Evolutionary conservation across 2,888 invertebrate genomes (phyloP).

Genomic region (Mythimna lalbum): DNA sequence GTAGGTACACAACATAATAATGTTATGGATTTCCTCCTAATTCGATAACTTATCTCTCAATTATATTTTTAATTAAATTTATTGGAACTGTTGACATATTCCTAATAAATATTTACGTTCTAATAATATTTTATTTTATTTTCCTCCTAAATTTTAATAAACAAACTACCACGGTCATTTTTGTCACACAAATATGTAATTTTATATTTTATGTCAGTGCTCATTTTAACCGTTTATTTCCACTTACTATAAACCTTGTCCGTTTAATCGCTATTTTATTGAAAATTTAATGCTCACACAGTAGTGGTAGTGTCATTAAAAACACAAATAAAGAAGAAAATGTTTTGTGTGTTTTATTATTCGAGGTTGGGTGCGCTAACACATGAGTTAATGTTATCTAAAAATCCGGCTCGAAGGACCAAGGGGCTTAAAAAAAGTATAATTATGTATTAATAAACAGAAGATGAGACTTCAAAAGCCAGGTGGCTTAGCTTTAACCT

Average conservation of each 20-base stretch:
- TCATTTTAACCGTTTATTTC: background rate
- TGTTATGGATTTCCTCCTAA: background rate
- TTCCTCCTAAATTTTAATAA: slow-evolving; percentile 2
- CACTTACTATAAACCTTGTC: slow-evolving; percentile 23
- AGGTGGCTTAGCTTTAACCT: too few relatives aligned
- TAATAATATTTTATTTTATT: background rate
- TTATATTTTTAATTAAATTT: background rate
- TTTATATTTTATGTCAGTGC: background rate
- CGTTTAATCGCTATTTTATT: slow-evolving; percentile 29
- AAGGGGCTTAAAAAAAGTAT: background rate
- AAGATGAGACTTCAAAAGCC: too few relatives aligned
- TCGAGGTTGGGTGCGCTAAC: background rate
- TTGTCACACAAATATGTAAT: background rate
- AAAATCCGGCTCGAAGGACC: background rate
- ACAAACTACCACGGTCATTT: too few relatives aligned
- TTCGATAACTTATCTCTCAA: background rate
- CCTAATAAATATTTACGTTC: too few relatives aligned
- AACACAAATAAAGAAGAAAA: background rate
- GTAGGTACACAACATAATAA: background rate
- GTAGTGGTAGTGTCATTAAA: background rate
- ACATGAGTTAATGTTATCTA: background rate
- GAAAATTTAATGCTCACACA: slow-evolving; percentile 4
- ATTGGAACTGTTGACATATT: too few relatives aligned
- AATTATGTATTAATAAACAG: background rate
- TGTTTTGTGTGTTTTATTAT: background rate